Conservation (phyloP, 1,140 invertebrate genomes). For the Stegodyphus dumicola region DNA sequence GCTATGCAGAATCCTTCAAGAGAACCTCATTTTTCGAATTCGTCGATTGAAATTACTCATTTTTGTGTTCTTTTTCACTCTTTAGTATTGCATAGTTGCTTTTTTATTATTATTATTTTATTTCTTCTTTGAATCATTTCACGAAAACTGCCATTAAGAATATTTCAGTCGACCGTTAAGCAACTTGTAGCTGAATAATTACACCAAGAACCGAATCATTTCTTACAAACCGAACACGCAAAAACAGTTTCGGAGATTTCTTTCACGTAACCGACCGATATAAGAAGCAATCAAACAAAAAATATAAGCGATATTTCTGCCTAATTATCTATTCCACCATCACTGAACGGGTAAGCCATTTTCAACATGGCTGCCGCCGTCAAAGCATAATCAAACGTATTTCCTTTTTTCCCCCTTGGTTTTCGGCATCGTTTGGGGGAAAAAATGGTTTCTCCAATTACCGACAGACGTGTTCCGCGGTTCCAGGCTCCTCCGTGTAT, state of each 20-base stretch:
- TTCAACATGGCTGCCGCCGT: constrained; percentile 17
- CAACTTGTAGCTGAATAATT: constrained; percentile 33
- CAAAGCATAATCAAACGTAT: constrained; percentile 7
- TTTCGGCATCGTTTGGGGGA: background rate
- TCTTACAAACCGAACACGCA: constrained; percentile 1
- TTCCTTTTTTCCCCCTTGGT: background rate
- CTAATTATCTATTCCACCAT: constrained; percentile 17
- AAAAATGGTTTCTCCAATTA: constrained; percentile 18
- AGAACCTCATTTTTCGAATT: too few species aligned
- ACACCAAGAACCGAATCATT: constrained; percentile 6
- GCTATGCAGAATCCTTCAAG: too few species aligned
- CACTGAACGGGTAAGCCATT: constrained; percentile 14
- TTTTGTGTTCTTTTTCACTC: too few species aligned
- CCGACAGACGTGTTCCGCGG: constrained; percentile 17
- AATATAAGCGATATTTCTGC: constrained; percentile 14
- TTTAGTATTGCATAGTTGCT: background rate
- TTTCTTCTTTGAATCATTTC: constrained; percentile 8
- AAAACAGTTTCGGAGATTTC: background rate
- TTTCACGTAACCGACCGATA: constrained; percentile 15
- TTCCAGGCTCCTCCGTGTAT: constrained; percentile 1
- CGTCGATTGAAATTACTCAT: too few species aligned
- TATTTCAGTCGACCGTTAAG: constrained; percentile 12
- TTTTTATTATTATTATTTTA: background rate
- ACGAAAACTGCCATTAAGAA: constrained; percentile 18
- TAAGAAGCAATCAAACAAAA: constrained; percentile 16